Percentiles rank a stretch among this genome's conserved stretches.
These are phyloP conservation scores for Temnothorax longispinosus DNA, from an alignment of 1,140 invertebrate genomes.

Conservation along the genomic window DNA sequence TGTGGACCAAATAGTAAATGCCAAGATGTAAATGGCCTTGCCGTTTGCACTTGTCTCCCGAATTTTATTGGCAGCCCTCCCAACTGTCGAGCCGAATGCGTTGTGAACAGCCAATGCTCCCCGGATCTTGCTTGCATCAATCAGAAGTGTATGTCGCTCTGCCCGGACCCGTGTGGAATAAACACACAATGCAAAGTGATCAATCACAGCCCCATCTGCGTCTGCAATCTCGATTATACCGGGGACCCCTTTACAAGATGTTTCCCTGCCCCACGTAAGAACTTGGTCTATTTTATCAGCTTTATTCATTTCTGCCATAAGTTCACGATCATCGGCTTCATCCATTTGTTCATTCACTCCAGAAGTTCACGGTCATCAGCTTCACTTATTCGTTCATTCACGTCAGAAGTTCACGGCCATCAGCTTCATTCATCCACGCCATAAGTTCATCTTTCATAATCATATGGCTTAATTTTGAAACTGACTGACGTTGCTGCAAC, in stretches of 20 bases:
- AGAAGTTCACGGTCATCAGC: background rate
- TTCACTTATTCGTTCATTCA: background rate
- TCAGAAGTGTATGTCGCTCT: constrained; percentile 85
- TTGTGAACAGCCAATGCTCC: constrained; percentile 85
- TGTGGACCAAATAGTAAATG: constrained; percentile 91
- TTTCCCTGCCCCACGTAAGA: constrained; percentile 86
- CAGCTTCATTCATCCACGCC: background rate
- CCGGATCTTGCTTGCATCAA: constrained; percentile 84
- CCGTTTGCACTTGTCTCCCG: constrained; percentile 89
- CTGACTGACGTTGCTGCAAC: background rate
- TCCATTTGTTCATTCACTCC: background rate
- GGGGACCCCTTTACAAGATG: constrained; percentile 87
- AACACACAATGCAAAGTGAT: constrained; percentile 82
- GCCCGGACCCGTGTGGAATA: constrained; percentile 85
- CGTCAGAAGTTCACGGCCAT: background rate
- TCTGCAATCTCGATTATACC: constrained; percentile 84
- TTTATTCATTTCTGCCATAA: background rate
- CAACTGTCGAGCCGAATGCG: constrained; percentile 84
- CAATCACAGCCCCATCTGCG: constrained; percentile 85
- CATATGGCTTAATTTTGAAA: background rate
- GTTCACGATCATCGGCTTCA: background rate
- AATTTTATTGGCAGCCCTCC: constrained; percentile 85
- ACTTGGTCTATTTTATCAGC: constrained; percentile 50
- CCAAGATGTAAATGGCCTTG: constrained; percentile 87
- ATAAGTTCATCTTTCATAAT: constrained; percentile 1